phyloP scores from a whole-genome alignment of 2,113 vertebrate species.

The Nesogale talazaci region DNA sequence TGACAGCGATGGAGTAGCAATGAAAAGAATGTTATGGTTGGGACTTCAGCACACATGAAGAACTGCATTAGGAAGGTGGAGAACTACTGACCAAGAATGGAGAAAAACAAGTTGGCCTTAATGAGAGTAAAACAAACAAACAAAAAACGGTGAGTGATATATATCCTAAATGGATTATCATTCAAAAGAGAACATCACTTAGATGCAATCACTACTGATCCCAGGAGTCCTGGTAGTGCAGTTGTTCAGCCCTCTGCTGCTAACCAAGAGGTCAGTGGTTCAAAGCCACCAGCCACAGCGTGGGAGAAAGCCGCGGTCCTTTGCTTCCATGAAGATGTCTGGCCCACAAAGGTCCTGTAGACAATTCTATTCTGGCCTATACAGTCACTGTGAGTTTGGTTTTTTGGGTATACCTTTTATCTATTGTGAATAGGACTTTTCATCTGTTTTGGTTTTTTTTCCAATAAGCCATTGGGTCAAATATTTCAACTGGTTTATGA shows the following conservation, averaged over 20 bases:
- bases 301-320: neutral
- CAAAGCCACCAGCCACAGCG: neutral
- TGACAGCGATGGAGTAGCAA: no score
- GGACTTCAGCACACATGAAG: no score
- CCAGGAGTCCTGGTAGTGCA: neutral
- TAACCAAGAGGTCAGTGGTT: neutral
- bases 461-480: conserved; percentile 17
- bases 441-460: neutral
- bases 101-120: neutral
- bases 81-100: neutral
- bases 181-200: conserved; percentile 35
- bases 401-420: neutral
- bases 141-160: neutral
- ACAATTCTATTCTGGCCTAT: neutral
- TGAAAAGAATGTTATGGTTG: no score
- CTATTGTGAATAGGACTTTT: conserved; percentile 5
- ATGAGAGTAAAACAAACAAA: neutral
- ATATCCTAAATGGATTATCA: neutral
- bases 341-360: neutral
- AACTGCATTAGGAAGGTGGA: no score
- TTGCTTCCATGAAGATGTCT: neutral
- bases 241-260: neutral
- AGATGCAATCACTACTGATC: neutral
- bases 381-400: neutral
- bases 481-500: neutral